Evolutionary conservation across 2,113 vertebrate genomes (phyloP).

Genomic region (Ptilonorhynchus violaceus): DNA sequence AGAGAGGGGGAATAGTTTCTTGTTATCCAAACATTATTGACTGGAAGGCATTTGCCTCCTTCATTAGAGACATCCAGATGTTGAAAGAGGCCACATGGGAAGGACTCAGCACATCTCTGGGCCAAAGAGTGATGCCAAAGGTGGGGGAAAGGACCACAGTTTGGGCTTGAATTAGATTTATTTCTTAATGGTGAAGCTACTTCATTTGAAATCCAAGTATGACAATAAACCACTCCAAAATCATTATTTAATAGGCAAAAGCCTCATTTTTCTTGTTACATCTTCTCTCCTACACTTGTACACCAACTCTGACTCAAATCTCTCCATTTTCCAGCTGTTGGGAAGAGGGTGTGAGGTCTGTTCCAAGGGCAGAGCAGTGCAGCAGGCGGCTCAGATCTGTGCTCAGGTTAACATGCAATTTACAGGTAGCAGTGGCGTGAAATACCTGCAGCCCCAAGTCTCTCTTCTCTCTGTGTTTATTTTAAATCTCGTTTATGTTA

Average conservation of each 20-base stretch:
- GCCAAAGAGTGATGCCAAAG: background rate
- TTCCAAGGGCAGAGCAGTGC: background rate
- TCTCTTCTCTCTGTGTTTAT: accelerated
- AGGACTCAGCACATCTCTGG: background rate
- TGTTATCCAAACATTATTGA: background rate
- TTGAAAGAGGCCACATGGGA: background rate
- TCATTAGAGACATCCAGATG: background rate
- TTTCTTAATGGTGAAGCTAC: background rate
- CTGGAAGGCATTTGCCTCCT: background rate
- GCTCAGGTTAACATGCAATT: accelerated
- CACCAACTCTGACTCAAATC: background rate
- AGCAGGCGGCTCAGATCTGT: background rate
- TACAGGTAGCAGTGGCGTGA: background rate
- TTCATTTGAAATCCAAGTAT: background rate
- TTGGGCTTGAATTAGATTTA: too few relatives aligned
- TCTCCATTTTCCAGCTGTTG: background rate
- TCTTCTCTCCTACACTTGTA: background rate
- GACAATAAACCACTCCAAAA: background rate
- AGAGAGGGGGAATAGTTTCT: background rate
- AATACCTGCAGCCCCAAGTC: background rate
- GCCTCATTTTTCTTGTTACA: background rate
- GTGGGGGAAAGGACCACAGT: background rate
- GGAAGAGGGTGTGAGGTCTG: background rate
- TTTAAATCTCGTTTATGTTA: background rate
- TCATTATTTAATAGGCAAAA: background rate